Evolutionary conservation across 2,888 invertebrate genomes (phyloP), one percentile per base, ranked within the genome.

Genomic region (Vesta saturnalis): DNA sequence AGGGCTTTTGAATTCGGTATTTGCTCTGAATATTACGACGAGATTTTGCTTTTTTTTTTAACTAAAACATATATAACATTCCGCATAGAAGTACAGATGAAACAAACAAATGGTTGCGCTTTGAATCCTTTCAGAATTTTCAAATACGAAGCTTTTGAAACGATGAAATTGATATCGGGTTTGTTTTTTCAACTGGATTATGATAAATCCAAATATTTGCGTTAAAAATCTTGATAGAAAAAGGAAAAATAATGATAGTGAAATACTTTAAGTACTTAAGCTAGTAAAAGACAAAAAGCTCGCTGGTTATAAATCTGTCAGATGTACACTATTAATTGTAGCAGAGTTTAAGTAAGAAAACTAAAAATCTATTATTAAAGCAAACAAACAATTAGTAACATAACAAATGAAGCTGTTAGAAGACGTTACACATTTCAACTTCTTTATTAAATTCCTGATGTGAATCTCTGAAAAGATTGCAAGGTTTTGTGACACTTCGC

Each of bases 231-330:
- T 35, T 39, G 6, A 16, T 10, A n/a, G n/a, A 63, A 67, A 23
- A 23, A 23, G 8, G n/a, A n/a, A n/a, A n/a, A n/a, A n/a, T n/a
- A n/a, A n/a, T n/a, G n/a, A n/a, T n/a, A n/a, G n/a, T n/a, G n/a
- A n/a, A n/a, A n/a, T n/a, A n/a, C n/a, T n/a, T n/a, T n/a, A n/a
- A n/a, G n/a, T n/a, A n/a, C n/a, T n/a, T n/a, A n/a, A n/a, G n/a
- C n/a, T n/a, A 23, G 23, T 3, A 23, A 23, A 23, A 23, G 23
- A 5, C 23, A 23, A 5, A 23, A 23, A 23, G 23, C 3, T 5
- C 23, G 8, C 3, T 46, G 65, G 72, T 60, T 69, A 69, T 73
- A 73, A 73, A 73, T 73, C 71, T 71, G 70, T 67, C 72, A 69
- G 56, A 55, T 54, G 59, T 63, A 65, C 65, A 67, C 64, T 64